Percentiles rank a stretch among this genome's conserved stretches.
Evolutionary conservation across 2,888 invertebrate species (phyloP).

Genomic region (Mesochorus sp.): DNA sequence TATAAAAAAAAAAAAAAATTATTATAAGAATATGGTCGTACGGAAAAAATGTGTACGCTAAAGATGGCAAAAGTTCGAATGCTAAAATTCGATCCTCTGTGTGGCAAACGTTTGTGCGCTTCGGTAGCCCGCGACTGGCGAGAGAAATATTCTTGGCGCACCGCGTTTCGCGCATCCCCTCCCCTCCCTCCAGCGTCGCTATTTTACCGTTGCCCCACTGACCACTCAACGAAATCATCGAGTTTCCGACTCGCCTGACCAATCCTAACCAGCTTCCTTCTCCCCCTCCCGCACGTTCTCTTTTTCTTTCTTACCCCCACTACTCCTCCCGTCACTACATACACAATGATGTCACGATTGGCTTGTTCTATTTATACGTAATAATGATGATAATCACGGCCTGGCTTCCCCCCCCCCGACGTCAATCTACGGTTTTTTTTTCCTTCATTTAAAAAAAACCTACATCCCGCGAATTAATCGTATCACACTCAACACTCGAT

Average conservation of each 20-base stretch:
- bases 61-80: conserved; percentile 68
- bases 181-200: not conserved
- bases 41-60: conserved; percentile 57
- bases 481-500: conserved; percentile 63
- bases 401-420: conserved; percentile 50
- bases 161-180: conserved; percentile 66
- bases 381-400: conserved; percentile 53
- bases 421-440: conserved; percentile 27
- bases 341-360: conserved; percentile 64
- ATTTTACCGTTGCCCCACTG: conserved; percentile 47
- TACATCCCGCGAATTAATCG: conserved; percentile 21
- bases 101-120: conserved; percentile 69
- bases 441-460: conserved; percentile 33
- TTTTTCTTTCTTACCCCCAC: too few species aligned
- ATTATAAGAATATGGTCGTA: not conserved
- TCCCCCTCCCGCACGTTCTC: not conserved
- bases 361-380: conserved; percentile 70
- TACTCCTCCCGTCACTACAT: conserved; percentile 53
- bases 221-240: conserved; percentile 67
- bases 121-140: conserved; percentile 68
- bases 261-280: conserved; percentile 53
- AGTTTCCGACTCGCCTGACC: conserved; percentile 53
- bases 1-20: not conserved
- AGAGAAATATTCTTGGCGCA: conserved; percentile 68
- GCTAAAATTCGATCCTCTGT: conserved; percentile 64